Conservation (phyloP, 2,888 invertebrate species). For the Aspidiotus rigidus region DNA sequence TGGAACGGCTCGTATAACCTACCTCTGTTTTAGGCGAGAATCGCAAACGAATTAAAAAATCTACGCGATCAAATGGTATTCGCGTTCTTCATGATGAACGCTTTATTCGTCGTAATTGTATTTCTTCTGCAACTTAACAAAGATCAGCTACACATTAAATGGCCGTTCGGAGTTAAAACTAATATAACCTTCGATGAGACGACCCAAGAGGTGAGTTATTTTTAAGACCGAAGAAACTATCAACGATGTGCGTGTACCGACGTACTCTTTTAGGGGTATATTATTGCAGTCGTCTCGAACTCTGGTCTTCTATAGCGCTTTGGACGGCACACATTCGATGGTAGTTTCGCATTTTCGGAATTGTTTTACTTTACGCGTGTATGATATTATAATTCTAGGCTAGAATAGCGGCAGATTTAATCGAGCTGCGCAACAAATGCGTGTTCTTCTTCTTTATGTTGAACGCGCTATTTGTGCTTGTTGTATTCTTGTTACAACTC, state of each 20-base stretch:
- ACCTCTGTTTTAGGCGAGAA: conserved; percentile 66
- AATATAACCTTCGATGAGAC: conserved; percentile 85
- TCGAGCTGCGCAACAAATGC: conserved; percentile 92
- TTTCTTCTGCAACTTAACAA: conserved; percentile 97
- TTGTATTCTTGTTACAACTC: conserved; percentile 96
- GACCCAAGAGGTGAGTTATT: conserved; percentile 74
- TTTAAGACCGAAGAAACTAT: conserved; percentile 8
- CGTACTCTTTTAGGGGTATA: not conserved
- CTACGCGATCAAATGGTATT: conserved; percentile 90
- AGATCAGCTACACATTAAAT: conserved; percentile 89
- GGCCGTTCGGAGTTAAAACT: conserved; percentile 90
- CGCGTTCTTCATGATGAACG: conserved; percentile 97
- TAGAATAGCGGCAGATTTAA: conserved; percentile 78
- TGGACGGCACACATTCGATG: conserved; percentile 11
- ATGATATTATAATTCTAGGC: conserved; percentile 53
- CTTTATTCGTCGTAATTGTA: conserved; percentile 95
- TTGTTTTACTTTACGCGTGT: conserved; percentile 19
- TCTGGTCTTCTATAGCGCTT: not conserved
- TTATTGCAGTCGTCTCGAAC: not conserved
- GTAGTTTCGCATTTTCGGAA: conserved; percentile 21
- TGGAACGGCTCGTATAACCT: not conserved
- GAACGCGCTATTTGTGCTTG: conserved; percentile 97
- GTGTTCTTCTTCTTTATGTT: conserved; percentile 98
- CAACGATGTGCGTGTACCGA: conserved; percentile 11
- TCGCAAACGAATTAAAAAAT: conserved; percentile 83